phyloP scores from a whole-genome alignment of 2,888 invertebrate genomes.

The Polia nebulosa region DNA sequence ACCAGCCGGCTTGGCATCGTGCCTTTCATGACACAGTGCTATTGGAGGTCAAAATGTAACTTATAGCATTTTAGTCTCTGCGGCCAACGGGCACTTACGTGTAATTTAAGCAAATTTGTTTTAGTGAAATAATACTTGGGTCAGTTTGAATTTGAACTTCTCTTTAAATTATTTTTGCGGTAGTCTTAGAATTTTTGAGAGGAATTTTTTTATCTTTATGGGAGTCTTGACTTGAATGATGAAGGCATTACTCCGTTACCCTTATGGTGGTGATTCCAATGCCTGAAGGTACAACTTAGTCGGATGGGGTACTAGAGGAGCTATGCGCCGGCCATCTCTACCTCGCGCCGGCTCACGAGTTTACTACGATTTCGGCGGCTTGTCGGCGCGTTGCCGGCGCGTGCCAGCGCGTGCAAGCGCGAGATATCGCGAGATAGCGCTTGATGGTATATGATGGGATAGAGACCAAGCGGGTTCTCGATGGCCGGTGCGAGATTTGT shows the following conservation, averaged over 20 bases:
- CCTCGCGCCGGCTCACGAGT: too few relatives aligned
- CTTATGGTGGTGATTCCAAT: background rate
- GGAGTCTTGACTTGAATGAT: background rate
- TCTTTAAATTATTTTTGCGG: slow-evolving; percentile 14
- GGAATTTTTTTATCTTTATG: background rate
- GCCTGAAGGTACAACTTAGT: too few relatives aligned
- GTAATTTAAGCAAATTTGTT: slow-evolving; percentile 61
- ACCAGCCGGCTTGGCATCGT: slow-evolving; percentile 61
- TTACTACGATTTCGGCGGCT: too few relatives aligned
- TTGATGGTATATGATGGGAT: too few relatives aligned
- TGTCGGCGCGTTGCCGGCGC: too few relatives aligned
- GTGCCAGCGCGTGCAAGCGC: too few relatives aligned
- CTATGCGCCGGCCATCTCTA: too few relatives aligned
- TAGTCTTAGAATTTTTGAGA: background rate
- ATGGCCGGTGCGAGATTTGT: too few relatives aligned
- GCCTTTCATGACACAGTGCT: slow-evolving; percentile 41
- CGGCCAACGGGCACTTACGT: slow-evolving; percentile 19
- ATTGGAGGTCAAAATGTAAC: slow-evolving; percentile 46
- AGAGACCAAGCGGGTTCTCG: too few relatives aligned
- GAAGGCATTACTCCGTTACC: background rate
- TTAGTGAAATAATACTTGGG: slow-evolving; percentile 26
- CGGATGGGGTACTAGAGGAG: too few relatives aligned
- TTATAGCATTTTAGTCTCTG: slow-evolving; percentile 56
- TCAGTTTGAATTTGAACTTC: slow-evolving; percentile 24
- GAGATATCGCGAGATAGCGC: too few relatives aligned